phyloP scores from a whole-genome alignment of 1,140 invertebrate species.

The Scaptomyza pallida region DNA sequence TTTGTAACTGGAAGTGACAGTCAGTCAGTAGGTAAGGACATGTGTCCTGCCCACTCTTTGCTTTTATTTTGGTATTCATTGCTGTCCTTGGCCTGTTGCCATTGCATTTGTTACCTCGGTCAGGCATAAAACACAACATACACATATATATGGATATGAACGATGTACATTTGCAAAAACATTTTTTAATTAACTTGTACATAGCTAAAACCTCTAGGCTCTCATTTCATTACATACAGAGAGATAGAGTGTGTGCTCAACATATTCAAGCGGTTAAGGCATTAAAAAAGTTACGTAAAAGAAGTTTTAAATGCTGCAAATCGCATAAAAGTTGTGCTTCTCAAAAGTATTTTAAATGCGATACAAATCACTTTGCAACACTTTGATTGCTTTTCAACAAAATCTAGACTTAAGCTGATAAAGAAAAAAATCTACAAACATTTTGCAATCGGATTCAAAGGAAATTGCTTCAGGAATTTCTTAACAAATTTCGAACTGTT shows the following conservation, averaged over 20 bases:
- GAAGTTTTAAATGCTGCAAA: neutral
- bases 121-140: slow-evolving; percentile 28
- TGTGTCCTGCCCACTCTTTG: neutral
- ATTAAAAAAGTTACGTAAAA: neutral
- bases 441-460: too few relatives aligned
- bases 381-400: too few relatives aligned
- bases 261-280: neutral
- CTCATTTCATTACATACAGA: neutral
- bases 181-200: slow-evolving; percentile 10
- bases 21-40: neutral
- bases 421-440: too few relatives aligned
- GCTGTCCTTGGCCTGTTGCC: neutral
- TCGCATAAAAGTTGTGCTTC: too few relatives aligned
- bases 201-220: neutral
- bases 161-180: slow-evolving; percentile 10
- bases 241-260: neutral
- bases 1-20: slow-evolving; percentile 22
- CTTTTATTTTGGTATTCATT: slow-evolving; percentile 7
- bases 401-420: too few relatives aligned
- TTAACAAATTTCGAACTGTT: too few relatives aligned
- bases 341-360: too few relatives aligned
- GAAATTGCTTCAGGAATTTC: too few relatives aligned
- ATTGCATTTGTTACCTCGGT: slow-evolving; percentile 12
- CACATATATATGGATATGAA: neutral
- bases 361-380: too few relatives aligned